These are phyloP conservation scores for Ophion obscuratus DNA, from an alignment of 2,888 invertebrate species.

Conservation along the genomic window DNA sequence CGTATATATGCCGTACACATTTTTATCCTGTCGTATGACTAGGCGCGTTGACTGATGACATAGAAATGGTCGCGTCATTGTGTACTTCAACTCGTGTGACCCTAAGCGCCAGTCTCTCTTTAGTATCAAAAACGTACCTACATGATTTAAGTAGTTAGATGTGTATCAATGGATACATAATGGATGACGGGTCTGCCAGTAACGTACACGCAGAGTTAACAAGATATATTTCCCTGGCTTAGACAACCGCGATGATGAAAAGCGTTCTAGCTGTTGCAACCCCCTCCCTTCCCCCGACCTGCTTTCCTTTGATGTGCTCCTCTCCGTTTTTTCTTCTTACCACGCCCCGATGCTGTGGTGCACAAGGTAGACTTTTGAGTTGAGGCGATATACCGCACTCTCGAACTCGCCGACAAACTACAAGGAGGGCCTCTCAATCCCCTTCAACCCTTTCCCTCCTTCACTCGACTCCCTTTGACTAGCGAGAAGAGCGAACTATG, in stretches of 20 bases:
- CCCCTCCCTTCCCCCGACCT: background rate
- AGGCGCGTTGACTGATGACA: background rate
- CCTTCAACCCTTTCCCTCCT: conserved; percentile 12
- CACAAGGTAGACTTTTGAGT: conserved; percentile 54
- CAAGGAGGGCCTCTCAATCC: conserved; percentile 12
- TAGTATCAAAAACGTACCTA: background rate
- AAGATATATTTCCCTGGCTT: background rate
- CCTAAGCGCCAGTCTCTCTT: background rate
- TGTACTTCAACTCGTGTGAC: background rate
- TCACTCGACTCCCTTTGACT: conserved; percentile 31
- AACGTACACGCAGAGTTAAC: background rate
- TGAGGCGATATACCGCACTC: conserved; percentile 43
- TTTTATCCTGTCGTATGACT: background rate
- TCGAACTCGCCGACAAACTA: conserved; percentile 51
- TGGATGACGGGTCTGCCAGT: background rate
- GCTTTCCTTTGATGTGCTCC: background rate
- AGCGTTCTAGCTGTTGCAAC: conserved; percentile 9
- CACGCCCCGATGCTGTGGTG: conserved; percentile 20
- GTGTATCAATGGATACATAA: conserved; percentile 1
- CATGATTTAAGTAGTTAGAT: background rate
- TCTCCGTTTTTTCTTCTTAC: background rate
- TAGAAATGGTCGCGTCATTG: background rate
- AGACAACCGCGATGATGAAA: conserved; percentile 29
- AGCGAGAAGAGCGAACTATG: background rate
- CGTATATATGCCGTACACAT: background rate